Evolutionary conservation across 2,113 vertebrate genomes (phyloP), one percentile per base, ranked within the genome.

Genomic region (Austrofundulus limnaeus): DNA sequence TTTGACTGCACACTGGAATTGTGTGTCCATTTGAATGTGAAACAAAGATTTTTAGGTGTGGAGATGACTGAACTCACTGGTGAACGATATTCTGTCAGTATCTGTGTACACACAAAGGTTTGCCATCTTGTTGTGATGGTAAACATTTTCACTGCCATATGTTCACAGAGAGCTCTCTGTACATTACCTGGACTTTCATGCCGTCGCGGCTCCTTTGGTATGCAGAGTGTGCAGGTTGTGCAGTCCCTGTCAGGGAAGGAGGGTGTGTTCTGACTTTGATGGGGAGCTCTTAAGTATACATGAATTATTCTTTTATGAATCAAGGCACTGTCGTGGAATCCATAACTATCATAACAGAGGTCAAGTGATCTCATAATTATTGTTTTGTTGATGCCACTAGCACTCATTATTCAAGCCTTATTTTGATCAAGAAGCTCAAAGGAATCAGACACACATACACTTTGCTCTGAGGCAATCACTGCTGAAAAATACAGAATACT

Each of bases 401-500:
- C 64, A 34, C 62, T 70, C 57, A 61, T 84, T 85, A 82, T 61
- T 48, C 52, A 20, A 49, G 25, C 60, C 21, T 57, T 1, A 5
- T 34, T 56, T 11, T 14, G 62, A 50, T 54, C 66, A 62, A 59
- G 21, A 73, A 67, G 68, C 56, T n/a, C 9, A 38, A 61, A 28
- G 43, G 15, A 65, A 62, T 55, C 56, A 34, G 31, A 5, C 31
- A 34, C 31, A 34, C 31, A 66, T 55, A 58, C 50, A 38, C 47
- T n/a, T 37, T 19, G 28, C 24, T 28, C 16, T 45, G 52, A 24
- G 16, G 8, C 19, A 1, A 46, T 7, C 58, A 66, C 66, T 41
- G 11, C 39, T 42, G 9, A 42, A 49, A 68, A 68, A 71, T 48
- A 43, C 65, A 48, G 6, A 11, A 31, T 6, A 5, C 58, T 16